phyloP scores from a whole-genome alignment of 2,113 vertebrate genomes.

The Brachypteracias leptosomus region DNA sequence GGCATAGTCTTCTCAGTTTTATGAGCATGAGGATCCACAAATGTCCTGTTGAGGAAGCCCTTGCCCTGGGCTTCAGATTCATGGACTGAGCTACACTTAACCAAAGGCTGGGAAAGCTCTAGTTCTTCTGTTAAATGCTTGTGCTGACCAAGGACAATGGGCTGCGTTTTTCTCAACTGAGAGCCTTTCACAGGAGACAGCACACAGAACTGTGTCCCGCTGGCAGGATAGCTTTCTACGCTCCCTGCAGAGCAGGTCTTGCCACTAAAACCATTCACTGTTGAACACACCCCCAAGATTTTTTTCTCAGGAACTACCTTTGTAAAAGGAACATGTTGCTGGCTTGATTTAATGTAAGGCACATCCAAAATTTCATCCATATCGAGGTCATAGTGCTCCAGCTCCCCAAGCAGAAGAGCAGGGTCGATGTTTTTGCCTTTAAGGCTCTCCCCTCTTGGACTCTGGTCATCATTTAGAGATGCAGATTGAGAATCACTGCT shows the following conservation, averaged over 20 bases:
- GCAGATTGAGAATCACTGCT: constrained; percentile 69
- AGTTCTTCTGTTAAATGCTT: constrained; percentile 77
- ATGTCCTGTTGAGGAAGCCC: constrained; percentile 79
- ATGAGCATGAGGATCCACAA: constrained; percentile 76
- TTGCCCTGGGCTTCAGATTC: constrained; percentile 77
- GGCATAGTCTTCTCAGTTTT: constrained; percentile 72
- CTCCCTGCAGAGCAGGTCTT: constrained; percentile 75
- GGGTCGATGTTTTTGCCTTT: constrained; percentile 72
- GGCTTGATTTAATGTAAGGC: constrained; percentile 95
- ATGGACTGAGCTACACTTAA: constrained; percentile 76
- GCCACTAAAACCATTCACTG: constrained; percentile 69
- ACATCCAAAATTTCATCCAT: constrained; percentile 99
- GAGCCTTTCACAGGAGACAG: constrained; percentile 91
- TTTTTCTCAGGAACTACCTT: constrained; percentile 85
- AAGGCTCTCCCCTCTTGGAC: constrained; percentile 62
- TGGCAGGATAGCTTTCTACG: constrained; percentile 72
- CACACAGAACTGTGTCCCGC: constrained; percentile 82
- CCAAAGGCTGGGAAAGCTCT: constrained; percentile 70
- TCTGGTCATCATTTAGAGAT: constrained; percentile 47
- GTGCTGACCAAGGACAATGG: constrained; percentile 81
- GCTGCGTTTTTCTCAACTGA: constrained; percentile 84
- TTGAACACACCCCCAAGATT: constrained; percentile 66
- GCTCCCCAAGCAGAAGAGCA: constrained; percentile 81
- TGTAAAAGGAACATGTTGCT: constrained; percentile 85
- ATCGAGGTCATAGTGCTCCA: constrained; percentile 97